Evolutionary conservation across 1,140 invertebrate genomes (phyloP).

Genomic region (Uloborus diversus): DNA sequence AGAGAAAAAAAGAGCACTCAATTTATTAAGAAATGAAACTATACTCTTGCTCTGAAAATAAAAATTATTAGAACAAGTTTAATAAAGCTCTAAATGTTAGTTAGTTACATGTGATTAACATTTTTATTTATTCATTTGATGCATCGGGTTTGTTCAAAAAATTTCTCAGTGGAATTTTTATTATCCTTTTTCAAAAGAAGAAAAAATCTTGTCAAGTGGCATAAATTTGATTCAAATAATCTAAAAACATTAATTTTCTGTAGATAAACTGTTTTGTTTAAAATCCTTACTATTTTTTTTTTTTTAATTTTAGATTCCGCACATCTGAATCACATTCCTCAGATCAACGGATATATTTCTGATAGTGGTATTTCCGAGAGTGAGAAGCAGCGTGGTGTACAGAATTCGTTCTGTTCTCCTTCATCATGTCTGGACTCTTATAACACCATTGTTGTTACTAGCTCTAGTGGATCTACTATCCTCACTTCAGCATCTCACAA

Average conservation of each 20-base stretch:
- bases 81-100: no score
- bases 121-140: not conserved
- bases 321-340: constrained; percentile 49
- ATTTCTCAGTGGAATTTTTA: no score
- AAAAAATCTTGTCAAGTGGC: no score
- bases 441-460: constrained; percentile 37
- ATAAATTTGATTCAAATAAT: no score
- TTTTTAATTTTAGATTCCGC: constrained; percentile 28
- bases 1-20: no score
- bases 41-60: no score
- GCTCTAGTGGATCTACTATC: not conserved
- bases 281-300: not conserved
- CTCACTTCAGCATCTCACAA: constrained; percentile 28
- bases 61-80: no score
- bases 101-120: not conserved
- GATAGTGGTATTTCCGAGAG: constrained; percentile 26
- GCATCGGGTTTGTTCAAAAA: no score
- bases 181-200: no score
- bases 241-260: no score
- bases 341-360: constrained; percentile 42
- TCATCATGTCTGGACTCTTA: not conserved
- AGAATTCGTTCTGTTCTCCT: not conserved
- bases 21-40: no score
- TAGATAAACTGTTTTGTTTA: no score
- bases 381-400: constrained; percentile 1